These are phyloP conservation scores for Cosmia pyralina DNA, from an alignment of 2,888 invertebrate species.

Conservation along the genomic window DNA sequence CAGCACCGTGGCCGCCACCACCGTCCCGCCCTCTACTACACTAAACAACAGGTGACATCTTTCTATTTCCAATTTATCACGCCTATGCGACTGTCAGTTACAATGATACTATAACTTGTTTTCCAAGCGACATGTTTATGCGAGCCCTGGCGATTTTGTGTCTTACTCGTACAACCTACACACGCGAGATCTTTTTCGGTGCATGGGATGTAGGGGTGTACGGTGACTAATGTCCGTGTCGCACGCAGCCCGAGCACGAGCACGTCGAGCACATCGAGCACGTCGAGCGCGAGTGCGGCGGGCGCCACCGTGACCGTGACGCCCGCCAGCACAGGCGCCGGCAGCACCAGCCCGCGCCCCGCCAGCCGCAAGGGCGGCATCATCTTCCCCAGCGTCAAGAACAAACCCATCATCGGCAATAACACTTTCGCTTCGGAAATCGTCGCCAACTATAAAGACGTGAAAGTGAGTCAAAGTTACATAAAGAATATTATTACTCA, in stretches of 20 bases:
- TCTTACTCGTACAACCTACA: slow-evolving; percentile 46
- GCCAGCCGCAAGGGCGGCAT: slow-evolving; percentile 93
- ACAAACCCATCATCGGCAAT: slow-evolving; percentile 96
- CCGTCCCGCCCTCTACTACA: slow-evolving; percentile 75
- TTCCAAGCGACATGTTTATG: slow-evolving; percentile 46
- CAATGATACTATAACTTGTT: slow-evolving; percentile 19
- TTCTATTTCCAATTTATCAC: slow-evolving; percentile 68
- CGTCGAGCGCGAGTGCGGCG: slow-evolving; percentile 60
- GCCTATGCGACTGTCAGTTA: slow-evolving; percentile 68
- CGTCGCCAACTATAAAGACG: slow-evolving; percentile 94
- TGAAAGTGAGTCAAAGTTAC: slow-evolving; percentile 92
- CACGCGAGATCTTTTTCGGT: slow-evolving; percentile 48
- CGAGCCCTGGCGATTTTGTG: slow-evolving; percentile 61
- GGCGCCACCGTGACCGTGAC: slow-evolving; percentile 82
- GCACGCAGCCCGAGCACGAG: slow-evolving; percentile 87
- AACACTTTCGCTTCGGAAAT: slow-evolving; percentile 95
- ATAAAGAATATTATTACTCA: slow-evolving; percentile 71
- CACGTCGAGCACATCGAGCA: slow-evolving; percentile 71
- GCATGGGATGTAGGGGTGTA: slow-evolving; percentile 64
- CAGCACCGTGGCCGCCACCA: slow-evolving; percentile 80
- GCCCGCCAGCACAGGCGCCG: slow-evolving; percentile 75
- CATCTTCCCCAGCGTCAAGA: slow-evolving; percentile 97
- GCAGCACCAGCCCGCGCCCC: slow-evolving; percentile 86
- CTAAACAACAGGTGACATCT: slow-evolving; percentile 86
- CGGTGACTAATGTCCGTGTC: slow-evolving; percentile 83